A percentile compares a stretch with the other conserved stretches of the same genome.
These are phyloP conservation scores for Limnephilus rhombicus DNA, from an alignment of 2,888 invertebrate species.

Conservation along the genomic window DNA sequence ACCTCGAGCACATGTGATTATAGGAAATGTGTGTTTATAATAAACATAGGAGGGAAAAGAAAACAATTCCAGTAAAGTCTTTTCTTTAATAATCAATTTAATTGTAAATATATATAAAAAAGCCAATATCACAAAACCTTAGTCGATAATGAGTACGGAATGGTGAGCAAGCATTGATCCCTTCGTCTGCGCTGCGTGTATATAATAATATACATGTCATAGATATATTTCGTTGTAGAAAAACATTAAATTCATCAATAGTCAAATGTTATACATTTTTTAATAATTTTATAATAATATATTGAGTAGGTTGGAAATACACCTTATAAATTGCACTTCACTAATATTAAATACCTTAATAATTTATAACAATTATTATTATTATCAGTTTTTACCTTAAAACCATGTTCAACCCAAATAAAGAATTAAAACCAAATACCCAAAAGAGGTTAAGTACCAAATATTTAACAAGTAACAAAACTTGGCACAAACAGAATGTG, in stretches of 20 bases:
- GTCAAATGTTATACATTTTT: slow-evolving; percentile 3
- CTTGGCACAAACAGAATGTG: background rate
- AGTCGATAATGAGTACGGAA: slow-evolving; percentile 46
- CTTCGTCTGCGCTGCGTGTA: background rate
- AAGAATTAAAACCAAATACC: slow-evolving; percentile 23
- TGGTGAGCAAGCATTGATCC: slow-evolving; percentile 42
- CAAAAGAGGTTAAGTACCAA: slow-evolving; percentile 38
- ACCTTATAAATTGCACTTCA: slow-evolving; percentile 5
- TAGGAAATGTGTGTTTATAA: background rate
- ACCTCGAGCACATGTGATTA: background rate
- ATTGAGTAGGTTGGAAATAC: slow-evolving; percentile 6
- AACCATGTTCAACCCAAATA: slow-evolving; percentile 13
- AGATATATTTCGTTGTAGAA: background rate
- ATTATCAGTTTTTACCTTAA: background rate
- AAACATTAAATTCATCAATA: background rate
- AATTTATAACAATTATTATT: slow-evolving; percentile 9
- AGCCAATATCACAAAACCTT: slow-evolving; percentile 48
- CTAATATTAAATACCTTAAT: background rate
- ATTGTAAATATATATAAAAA: slow-evolving; percentile 34
- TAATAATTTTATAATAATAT: slow-evolving; percentile 8
- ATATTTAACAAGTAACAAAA: slow-evolving; percentile 23
- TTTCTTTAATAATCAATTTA: slow-evolving; percentile 38
- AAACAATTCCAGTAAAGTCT: background rate
- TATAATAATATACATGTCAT: background rate
- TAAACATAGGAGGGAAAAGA: background rate